Base-by-base conservation (phyloP, 2,113 vertebrate genomes). In the Rhineura floridana region DNA sequence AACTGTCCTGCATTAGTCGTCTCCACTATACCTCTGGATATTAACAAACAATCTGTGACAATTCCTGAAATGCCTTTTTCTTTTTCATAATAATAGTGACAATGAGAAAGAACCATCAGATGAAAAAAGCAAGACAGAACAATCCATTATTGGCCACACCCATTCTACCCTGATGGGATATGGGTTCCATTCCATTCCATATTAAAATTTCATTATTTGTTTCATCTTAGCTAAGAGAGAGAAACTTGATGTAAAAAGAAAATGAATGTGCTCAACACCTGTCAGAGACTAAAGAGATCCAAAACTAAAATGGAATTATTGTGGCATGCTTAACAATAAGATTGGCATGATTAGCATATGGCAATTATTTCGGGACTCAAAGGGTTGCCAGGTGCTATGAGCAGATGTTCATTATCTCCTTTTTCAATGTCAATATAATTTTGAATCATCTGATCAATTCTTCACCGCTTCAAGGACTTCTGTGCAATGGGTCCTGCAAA, bases 401-500 rank as follows among this genome's bases (percentile, higher is more conserved):
- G 65, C 39, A 36, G 46, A 73, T 39, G 21, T 25, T 72, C 44
- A n/a, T 52, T 17, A 36, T 42, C 70, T 75, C 36, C 65, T 21
- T 44, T 85, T 77, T 85, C 21, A 21, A 63, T 84, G 36, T 84
- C 69, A 59, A 55, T 52, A 85, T 44, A 23, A 63, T 85, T 65
- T 42, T 39, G 42, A 21, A 65, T 44, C 15, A 55, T 28, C 3
- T 17, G 21, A 10, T 73, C 50, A 55, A 42, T 73, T 59, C 50
- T 55, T 42, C 23, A 81, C 39, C 4, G 4, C 12, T 81, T 44
- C 80, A 63, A 81, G 80, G 69, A 73, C 69, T 33, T 50, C 39
- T 36, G 17, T 25, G 15, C 13, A 73, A 73, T 25, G 55, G 42
- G 21, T 15, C 4, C 30, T 44, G 13, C 21, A 65, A 70, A 72